A percentile compares a stretch with the other conserved stretches of the same genome.
phyloP scores from a whole-genome alignment of 2,888 invertebrate species.

The Cheiracanthium punctorium region DNA sequence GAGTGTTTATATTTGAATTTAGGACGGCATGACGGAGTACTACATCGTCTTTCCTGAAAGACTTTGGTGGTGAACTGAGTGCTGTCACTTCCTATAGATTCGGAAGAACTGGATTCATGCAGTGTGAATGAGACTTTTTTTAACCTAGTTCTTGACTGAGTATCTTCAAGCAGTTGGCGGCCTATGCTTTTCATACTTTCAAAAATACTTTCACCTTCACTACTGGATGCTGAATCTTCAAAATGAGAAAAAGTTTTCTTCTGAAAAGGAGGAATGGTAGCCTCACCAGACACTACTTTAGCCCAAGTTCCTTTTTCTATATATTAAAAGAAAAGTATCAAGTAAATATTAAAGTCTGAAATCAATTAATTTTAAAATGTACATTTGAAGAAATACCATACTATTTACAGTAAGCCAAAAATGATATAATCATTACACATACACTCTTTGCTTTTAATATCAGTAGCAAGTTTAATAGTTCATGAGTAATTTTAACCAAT shows the following conservation, averaged over 20 bases:
- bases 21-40: slow-evolving; percentile 48
- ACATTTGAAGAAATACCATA: no score
- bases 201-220: slow-evolving; percentile 61
- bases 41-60: slow-evolving; percentile 63
- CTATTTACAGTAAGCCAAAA: no score
- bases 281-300: slow-evolving; percentile 53
- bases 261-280: slow-evolving; percentile 39
- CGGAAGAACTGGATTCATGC: slow-evolving; percentile 66
- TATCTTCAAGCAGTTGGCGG: slow-evolving; percentile 54
- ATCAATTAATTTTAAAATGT: no score
- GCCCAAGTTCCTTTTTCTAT: slow-evolving; percentile 64
- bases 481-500: no score
- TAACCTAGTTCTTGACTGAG: slow-evolving; percentile 29
- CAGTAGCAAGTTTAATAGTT: no score
- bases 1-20: slow-evolving; percentile 67
- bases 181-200: slow-evolving; percentile 65
- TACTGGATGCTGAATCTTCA: slow-evolving; percentile 41
- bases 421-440: no score
- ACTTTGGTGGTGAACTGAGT: slow-evolving; percentile 39
- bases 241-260: slow-evolving; percentile 44
- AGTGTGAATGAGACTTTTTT: slow-evolving; percentile 67
- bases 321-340: neutral
- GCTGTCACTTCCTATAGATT: slow-evolving; percentile 61
- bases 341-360: no score
- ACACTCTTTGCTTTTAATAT: no score